Conservation (phyloP, 2,113 vertebrate species). For the Anoura caudifer region DNA sequence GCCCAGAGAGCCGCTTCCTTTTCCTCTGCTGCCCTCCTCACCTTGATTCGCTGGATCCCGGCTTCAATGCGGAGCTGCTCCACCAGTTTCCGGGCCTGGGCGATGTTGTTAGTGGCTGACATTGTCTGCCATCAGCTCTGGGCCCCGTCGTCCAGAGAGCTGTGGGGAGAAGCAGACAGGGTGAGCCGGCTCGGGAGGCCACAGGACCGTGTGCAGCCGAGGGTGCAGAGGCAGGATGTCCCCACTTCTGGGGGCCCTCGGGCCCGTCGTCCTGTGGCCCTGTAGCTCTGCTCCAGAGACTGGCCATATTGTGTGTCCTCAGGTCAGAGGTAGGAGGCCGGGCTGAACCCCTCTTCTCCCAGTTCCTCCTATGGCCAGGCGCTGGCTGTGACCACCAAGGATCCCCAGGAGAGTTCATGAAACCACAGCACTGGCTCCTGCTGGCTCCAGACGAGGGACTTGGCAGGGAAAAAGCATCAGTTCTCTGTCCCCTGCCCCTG, state of each 20-base stretch:
- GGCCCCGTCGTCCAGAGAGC: slow-evolving; percentile 62
- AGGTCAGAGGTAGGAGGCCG: neutral
- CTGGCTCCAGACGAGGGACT: neutral
- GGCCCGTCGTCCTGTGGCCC: neutral
- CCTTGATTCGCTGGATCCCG: slow-evolving; percentile 95
- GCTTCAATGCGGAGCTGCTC: slow-evolving; percentile 97
- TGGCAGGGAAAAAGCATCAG: neutral
- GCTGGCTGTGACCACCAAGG: neutral
- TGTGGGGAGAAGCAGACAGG: neutral
- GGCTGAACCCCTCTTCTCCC: neutral
- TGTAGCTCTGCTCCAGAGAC: neutral
- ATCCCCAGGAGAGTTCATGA: neutral
- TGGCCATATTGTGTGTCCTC: neutral
- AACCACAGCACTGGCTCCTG: neutral
- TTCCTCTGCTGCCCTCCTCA: slow-evolving; percentile 44
- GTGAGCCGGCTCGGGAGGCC: neutral
- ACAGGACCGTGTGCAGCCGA: neutral
- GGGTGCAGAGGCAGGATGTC: rapidly evolving
- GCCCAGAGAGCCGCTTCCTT: too few relatives aligned
- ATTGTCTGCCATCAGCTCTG: slow-evolving; percentile 87
- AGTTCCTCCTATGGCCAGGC: neutral
- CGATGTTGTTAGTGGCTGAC: slow-evolving; percentile 96
- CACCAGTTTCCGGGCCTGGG: slow-evolving; percentile 96
- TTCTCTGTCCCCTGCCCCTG: neutral
- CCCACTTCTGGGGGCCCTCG: too few relatives aligned